These are phyloP conservation scores for Metallyticus violacea DNA, from an alignment of 2,888 invertebrate species.

Conservation along the genomic window DNA sequence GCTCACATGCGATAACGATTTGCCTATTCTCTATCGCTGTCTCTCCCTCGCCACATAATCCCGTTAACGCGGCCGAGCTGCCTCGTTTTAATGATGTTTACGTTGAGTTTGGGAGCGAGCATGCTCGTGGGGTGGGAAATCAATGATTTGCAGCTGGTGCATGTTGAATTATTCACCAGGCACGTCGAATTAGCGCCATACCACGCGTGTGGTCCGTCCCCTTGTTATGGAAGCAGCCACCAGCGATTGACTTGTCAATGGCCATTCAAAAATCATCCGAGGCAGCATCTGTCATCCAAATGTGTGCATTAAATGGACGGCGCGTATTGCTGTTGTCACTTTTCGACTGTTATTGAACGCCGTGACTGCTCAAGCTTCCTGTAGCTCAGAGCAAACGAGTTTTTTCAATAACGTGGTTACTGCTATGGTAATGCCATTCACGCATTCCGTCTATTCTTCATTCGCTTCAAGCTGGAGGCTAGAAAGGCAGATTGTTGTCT, in stretches of 20 bases:
- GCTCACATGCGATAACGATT: too few species aligned
- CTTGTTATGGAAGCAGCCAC: not conserved
- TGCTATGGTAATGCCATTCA: too few species aligned
- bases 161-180: not conserved
- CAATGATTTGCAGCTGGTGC: conserved; percentile 28
- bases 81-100: not conserved
- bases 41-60: not conserved
- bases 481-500: too few species aligned
- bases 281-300: not conserved
- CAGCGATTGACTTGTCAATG: too few species aligned
- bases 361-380: not conserved
- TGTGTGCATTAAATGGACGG: too few species aligned
- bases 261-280: not conserved
- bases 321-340: not conserved
- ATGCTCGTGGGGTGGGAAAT: conserved; percentile 8
- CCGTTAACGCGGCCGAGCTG: not conserved
- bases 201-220: not conserved
- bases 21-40: too few species aligned
- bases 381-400: not conserved
- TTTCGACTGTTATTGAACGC: not conserved
- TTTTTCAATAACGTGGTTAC: too few species aligned
- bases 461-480: too few species aligned
- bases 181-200: not conserved
- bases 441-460: too few species aligned
- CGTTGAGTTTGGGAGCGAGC: not conserved